These are phyloP conservation scores for Paracanthobrama guichenoti DNA, from an alignment of 2,113 vertebrate species.

Conservation along the genomic window DNA sequence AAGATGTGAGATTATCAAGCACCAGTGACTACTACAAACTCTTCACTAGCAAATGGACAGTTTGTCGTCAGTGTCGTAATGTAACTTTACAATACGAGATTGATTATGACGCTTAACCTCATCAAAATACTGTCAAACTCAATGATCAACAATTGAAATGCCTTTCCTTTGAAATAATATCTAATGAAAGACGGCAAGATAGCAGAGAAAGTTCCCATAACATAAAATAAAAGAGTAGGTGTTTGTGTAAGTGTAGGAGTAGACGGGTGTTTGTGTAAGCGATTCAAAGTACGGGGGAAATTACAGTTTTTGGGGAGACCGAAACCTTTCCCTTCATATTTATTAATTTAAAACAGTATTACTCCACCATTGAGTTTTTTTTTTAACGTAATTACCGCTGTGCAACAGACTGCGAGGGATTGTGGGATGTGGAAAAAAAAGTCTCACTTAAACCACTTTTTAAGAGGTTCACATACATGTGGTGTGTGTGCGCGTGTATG, in stretches of 20 bases:
- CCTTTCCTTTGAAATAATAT: neutral
- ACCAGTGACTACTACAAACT: neutral
- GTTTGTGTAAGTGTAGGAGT: neutral
- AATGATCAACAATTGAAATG: conserved; percentile 14
- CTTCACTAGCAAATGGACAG: conserved; percentile 11
- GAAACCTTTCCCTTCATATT: conserved; percentile 27
- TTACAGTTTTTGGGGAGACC: neutral
- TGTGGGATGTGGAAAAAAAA: conserved; percentile 26
- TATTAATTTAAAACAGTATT: conserved; percentile 34
- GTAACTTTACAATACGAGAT: neutral
- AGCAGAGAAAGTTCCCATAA: neutral
- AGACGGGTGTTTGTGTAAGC: neutral
- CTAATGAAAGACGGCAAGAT: neutral
- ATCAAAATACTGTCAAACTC: neutral
- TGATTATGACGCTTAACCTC: conserved; percentile 1
- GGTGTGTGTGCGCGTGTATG: conserved; percentile 40
- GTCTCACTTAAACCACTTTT: conserved; percentile 40
- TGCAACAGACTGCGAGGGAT: conserved; percentile 37
- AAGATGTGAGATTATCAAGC: neutral
- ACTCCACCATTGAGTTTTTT: neutral
- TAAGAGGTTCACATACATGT: conserved; percentile 12
- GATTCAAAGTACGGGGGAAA: neutral
- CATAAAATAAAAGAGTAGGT: neutral
- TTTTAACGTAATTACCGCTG: conserved; percentile 11
- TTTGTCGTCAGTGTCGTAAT: neutral